These are phyloP conservation scores for Cydia strobilella DNA, from an alignment of 1,140 invertebrate species.

Conservation along the genomic window DNA sequence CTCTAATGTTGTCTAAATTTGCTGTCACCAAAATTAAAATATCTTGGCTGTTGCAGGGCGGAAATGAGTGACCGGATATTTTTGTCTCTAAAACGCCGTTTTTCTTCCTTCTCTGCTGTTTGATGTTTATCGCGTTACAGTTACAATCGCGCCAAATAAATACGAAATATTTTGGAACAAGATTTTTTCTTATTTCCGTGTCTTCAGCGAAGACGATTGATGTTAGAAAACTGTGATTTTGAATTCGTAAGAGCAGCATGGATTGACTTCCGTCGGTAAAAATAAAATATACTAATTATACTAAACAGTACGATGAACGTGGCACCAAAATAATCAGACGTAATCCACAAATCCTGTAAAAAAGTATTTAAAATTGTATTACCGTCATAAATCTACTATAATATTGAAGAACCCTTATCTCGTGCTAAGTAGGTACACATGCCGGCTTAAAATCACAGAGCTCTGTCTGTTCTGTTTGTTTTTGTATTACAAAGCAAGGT, in stretches of 20 bases:
- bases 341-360: too few species aligned
- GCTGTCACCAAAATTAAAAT: not conserved
- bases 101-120: not conserved
- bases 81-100: not conserved
- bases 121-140: not conserved
- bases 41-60: not conserved
- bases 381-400: not conserved
- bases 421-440: not conserved
- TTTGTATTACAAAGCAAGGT: not conserved
- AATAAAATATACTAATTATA: too few species aligned
- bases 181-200: not conserved
- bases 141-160: not conserved
- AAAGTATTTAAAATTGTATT: not conserved
- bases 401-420: not conserved
- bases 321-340: too few species aligned
- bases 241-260: too few species aligned
- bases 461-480: not conserved
- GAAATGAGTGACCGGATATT: conserved; percentile 2
- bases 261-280: too few species aligned
- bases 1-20: not conserved
- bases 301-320: too few species aligned
- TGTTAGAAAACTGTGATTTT: too few species aligned
- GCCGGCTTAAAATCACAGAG: not conserved
- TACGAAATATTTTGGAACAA: not conserved
- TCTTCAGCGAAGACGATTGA: too few species aligned